phyloP scores from a whole-genome alignment of 2,888 invertebrate genomes.

The Gastracanthus pulcherrimus region DNA sequence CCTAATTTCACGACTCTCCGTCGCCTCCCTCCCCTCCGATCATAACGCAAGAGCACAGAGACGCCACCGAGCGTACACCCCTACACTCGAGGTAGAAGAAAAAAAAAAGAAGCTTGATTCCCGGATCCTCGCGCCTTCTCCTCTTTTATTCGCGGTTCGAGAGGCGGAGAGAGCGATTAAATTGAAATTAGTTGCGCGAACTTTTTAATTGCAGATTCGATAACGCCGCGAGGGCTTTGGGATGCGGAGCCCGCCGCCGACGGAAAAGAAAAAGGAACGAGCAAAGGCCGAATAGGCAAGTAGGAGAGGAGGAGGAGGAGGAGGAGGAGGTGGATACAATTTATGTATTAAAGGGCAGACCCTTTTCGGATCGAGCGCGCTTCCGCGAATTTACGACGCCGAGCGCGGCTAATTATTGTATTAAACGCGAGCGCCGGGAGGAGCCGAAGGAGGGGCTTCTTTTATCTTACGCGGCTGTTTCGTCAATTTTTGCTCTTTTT shows the following conservation, averaged over 20 bases:
- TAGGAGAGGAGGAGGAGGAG: background rate
- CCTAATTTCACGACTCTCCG: conserved; percentile 27
- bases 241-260: background rate
- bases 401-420: conserved; percentile 45
- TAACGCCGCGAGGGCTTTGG: conserved; percentile 64
- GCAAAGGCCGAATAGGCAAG: background rate
- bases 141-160: background rate
- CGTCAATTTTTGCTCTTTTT: background rate
- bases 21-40: background rate
- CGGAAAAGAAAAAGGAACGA: background rate
- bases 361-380: conserved; percentile 33
- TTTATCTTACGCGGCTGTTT: conserved; percentile 17
- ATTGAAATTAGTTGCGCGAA: conserved; percentile 75
- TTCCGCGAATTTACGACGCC: conserved; percentile 39
- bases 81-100: too few relatives aligned
- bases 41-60: conserved; percentile 3
- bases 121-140: background rate
- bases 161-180: conserved; percentile 68
- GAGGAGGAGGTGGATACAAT: background rate
- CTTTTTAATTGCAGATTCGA: conserved; percentile 76
- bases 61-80: background rate
- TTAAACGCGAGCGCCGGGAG: conserved; percentile 29
- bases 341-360: conserved; percentile 21
- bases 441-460: background rate
- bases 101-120: conserved; percentile 48